Conservation (phyloP, 1,140 invertebrate species). For the Mactra quadrangularis region DNA sequence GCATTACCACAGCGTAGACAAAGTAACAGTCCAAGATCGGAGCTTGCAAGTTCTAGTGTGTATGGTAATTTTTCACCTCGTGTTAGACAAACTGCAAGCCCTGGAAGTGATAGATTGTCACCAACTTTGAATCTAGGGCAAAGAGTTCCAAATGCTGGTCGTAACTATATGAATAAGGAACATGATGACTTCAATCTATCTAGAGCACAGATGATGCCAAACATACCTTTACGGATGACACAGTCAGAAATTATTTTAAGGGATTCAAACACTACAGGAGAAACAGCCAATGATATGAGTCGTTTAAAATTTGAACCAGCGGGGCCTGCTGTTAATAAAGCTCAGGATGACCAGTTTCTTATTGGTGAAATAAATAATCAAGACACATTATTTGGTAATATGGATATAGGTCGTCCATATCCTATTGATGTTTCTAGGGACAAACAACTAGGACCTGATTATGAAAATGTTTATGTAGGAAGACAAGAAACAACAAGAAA, state of each 20-base stretch:
- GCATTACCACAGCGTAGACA: background rate
- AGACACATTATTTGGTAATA: too few species aligned
- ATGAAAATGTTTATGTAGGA: slow-evolving; percentile 45
- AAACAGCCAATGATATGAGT: slow-evolving; percentile 12
- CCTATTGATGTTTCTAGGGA: too few species aligned
- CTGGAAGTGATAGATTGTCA: too few species aligned
- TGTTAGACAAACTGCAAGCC: too few species aligned
- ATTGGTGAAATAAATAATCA: too few species aligned
- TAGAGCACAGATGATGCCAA: background rate
- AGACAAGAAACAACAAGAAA: slow-evolving; percentile 18
- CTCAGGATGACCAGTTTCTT: background rate
- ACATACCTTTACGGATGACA: slow-evolving; percentile 34
- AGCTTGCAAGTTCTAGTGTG: background rate
- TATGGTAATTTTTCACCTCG: background rate
- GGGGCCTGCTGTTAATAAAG: background rate
- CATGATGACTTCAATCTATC: too few species aligned
- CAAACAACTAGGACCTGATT: slow-evolving; percentile 12
- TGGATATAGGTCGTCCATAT: too few species aligned
- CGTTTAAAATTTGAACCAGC: slow-evolving; percentile 2
- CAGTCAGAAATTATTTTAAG: slow-evolving; percentile 31
- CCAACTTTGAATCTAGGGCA: too few species aligned
- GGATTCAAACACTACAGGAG: background rate
- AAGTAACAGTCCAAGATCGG: background rate
- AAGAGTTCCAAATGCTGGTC: too few species aligned
- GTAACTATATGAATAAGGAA: too few species aligned